Base-by-base conservation (phyloP, 2,113 vertebrate genomes). In the Quiscalus mexicanus region DNA sequence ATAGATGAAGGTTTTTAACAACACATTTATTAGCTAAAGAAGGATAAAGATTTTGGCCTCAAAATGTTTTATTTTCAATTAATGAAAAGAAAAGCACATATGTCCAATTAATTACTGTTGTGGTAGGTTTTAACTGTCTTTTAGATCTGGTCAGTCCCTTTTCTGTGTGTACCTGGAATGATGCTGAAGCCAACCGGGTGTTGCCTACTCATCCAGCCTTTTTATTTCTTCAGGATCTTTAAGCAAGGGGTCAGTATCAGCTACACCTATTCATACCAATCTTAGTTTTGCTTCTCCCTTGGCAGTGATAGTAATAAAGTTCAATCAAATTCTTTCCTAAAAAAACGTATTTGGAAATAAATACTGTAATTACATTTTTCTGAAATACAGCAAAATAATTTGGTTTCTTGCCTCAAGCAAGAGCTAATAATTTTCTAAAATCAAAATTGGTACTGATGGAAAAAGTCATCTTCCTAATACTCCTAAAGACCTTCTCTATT, bases 391-490 rank as follows among this genome's bases (percentile, higher is more conserved):
- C 10, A 93, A 92, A 95, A 80, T 60, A 78, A 92, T 71, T 78
- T 60, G 15, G 14, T 78, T 78, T 89, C 68, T 79, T 90, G 35
- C 71, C 67, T 68, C 55, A 74, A 52, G 87, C 39, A 90, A 47
- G 68, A 69, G 47, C 31, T 62, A 89, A 76, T 93, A 91, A 80
- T 94, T 93, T 95, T 86, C 75, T 90, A 64, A 84, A 94, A 86
- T 81, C 64, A 90, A 88, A 96, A 94, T 16, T 47, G 64, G 27
- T 56, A 74, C 16, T 22, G 37, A 78, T 67, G 64, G 71, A 81
- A 95, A 90, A 79, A 50, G 10, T 53, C n/a, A 58, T 55, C 37
- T 91, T 83, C 45, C 63, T 74, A 84, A 80, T 83, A 80, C 44
- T 92, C 25, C 39, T 90, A 59, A 93, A 86, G 33, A 74, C 39